Evolutionary conservation across 1,140 invertebrate genomes (phyloP).

Genomic region (Cydia pomonella): DNA sequence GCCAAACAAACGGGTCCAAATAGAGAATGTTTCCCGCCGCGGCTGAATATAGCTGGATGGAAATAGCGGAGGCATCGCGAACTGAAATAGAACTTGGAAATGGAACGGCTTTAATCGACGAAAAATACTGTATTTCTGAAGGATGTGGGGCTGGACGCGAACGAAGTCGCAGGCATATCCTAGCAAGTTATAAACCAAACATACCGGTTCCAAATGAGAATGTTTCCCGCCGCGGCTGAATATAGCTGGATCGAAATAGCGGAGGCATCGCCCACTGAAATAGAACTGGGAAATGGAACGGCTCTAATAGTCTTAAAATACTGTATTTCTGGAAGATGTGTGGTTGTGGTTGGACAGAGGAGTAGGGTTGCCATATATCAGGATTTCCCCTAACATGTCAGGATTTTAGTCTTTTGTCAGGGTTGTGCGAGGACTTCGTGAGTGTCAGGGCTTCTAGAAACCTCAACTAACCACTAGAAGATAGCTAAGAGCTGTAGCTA

Average conservation of each 20-base stretch:
- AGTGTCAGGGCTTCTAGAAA: too few relatives aligned
- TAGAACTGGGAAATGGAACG: conserved; percentile 58
- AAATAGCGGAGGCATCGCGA: conserved; percentile 55
- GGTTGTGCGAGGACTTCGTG: too few relatives aligned
- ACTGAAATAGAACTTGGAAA: conserved; percentile 62
- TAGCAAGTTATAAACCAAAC: too few relatives aligned
- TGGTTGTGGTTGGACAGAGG: neutral
- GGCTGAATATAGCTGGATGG: conserved; percentile 58
- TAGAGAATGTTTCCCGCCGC: conserved; percentile 51
- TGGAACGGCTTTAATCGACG: conserved; percentile 38
- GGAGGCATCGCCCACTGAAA: conserved; percentile 49
- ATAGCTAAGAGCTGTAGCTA: too few relatives aligned
- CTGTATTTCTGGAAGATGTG: conserved; percentile 46
- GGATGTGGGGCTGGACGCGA: too few relatives aligned
- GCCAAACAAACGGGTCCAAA: neutral
- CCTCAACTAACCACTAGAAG: too few relatives aligned
- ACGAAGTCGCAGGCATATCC: too few relatives aligned
- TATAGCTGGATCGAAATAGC: conserved; percentile 63
- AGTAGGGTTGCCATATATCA: too few relatives aligned
- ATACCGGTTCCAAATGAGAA: conserved; percentile 14
- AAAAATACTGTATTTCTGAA: conserved; percentile 47
- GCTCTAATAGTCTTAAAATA: conserved; percentile 35
- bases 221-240: conserved; percentile 58
- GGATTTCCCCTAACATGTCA: too few relatives aligned
- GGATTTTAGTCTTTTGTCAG: too few relatives aligned